These are phyloP conservation scores for Lophius americanus DNA, from an alignment of 2,797 vertebrate species.

Conservation along the genomic window DNA sequence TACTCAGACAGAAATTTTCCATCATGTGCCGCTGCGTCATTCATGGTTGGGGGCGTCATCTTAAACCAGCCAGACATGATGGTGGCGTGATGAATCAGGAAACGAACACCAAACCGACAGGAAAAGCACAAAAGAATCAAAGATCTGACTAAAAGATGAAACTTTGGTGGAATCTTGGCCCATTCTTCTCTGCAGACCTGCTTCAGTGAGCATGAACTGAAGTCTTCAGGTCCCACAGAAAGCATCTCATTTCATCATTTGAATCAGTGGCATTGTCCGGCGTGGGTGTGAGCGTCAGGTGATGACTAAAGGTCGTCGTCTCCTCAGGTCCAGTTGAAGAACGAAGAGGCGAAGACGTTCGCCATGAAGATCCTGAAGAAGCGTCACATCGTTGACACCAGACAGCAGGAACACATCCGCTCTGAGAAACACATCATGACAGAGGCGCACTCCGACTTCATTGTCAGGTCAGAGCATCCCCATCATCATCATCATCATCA, in stretches of 20 bases:
- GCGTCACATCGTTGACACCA: conserved; percentile 92
- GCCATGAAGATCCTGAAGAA: conserved; percentile 99
- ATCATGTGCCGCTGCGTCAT: background rate
- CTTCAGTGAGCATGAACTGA: no score
- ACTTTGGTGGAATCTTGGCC: no score
- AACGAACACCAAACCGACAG: no score
- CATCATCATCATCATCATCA: conserved; percentile 3
- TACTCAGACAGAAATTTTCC: background rate
- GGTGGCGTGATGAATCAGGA: no score
- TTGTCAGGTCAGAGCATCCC: conserved; percentile 86
- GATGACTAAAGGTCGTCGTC: background rate
- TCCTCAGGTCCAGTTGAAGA: conserved; percentile 93
- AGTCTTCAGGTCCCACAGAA: no score
- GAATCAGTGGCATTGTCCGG: no score
- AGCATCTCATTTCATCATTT: no score
- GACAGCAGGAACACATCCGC: conserved; percentile 97
- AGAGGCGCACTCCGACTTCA: conserved; percentile 93
- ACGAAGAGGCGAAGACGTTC: conserved; percentile 91
- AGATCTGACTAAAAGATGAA: no score
- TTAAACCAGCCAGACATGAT: no score
- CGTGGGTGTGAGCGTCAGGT: background rate
- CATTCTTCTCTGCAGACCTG: no score
- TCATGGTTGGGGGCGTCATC: no score
- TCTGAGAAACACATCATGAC: conserved; percentile 98
- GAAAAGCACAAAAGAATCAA: no score